phyloP scores from a whole-genome alignment of 2,888 invertebrate species.

The Thera obeliscata region DNA sequence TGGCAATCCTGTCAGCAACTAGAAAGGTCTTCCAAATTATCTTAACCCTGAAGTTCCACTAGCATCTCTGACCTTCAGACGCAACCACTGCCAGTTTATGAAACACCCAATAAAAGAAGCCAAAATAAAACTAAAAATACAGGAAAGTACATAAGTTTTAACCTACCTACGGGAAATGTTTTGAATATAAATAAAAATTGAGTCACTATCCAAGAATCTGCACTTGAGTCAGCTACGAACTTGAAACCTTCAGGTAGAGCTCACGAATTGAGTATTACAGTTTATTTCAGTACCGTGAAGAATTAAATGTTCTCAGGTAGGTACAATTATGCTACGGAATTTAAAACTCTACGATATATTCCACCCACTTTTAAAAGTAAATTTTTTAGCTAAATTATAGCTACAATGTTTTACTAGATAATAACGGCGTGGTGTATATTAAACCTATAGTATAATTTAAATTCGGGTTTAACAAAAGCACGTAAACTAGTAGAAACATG shows the following conservation, averaged over 20 bases:
- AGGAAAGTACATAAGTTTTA: neutral
- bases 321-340: neutral
- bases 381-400: neutral
- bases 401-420: neutral
- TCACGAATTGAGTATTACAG: slow-evolving; percentile 40
- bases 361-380: neutral
- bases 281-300: slow-evolving; percentile 48
- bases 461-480: slow-evolving; percentile 49
- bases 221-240: slow-evolving; percentile 59
- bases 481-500: slow-evolving; percentile 57
- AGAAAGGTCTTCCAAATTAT: too few species aligned
- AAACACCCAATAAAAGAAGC: neutral
- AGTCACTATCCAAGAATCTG: slow-evolving; percentile 50
- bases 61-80: neutral
- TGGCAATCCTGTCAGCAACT: too few species aligned
- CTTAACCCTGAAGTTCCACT: neutral
- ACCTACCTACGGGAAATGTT: slow-evolving; percentile 7
- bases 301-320: neutral
- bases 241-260: slow-evolving; percentile 57
- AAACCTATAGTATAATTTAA: slow-evolving; percentile 32
- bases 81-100: neutral
- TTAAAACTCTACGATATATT: neutral
- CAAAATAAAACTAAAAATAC: neutral
- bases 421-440: neutral
- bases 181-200: slow-evolving; percentile 47